Evolutionary conservation across 2,797 vertebrate species (phyloP).

Genomic region (Clamator glandarius): DNA sequence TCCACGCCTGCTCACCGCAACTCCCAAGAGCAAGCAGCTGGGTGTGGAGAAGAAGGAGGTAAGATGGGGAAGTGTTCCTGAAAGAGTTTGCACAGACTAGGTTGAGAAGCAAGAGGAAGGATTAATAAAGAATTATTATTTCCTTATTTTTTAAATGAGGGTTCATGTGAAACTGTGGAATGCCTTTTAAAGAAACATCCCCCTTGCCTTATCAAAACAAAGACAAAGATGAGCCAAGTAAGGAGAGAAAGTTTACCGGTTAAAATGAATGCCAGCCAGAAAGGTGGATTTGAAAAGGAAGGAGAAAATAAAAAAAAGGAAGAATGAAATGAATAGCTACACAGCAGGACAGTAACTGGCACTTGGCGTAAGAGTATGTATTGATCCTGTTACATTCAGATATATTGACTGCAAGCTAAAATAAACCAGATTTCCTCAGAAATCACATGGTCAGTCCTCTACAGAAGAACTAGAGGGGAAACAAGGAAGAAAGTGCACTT

Average conservation of each 20-base stretch:
- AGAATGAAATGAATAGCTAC: background rate
- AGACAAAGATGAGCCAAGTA: background rate
- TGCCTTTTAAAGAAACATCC: background rate
- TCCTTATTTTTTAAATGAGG: background rate
- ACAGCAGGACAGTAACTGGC: background rate
- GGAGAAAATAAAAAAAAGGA: background rate
- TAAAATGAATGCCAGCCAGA: background rate
- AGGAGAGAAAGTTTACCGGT: background rate
- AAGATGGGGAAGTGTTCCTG: background rate
- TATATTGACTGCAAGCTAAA: background rate
- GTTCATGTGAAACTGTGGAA: background rate
- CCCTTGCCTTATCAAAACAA: background rate
- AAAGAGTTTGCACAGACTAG: background rate
- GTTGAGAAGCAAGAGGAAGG: background rate
- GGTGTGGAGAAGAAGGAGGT: background rate
- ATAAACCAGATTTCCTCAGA: background rate
- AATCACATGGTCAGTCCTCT: accelerated
- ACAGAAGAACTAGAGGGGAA: background rate
- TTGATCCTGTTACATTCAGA: background rate
- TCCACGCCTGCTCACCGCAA: background rate
- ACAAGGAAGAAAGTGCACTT: background rate
- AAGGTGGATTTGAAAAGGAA: background rate
- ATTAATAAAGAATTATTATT: background rate
- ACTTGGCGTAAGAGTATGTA: background rate
- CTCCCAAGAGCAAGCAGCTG: background rate